These are phyloP conservation scores for Geothlypis trichas DNA, from an alignment of 2,113 vertebrate genomes.

Conservation along the genomic window DNA sequence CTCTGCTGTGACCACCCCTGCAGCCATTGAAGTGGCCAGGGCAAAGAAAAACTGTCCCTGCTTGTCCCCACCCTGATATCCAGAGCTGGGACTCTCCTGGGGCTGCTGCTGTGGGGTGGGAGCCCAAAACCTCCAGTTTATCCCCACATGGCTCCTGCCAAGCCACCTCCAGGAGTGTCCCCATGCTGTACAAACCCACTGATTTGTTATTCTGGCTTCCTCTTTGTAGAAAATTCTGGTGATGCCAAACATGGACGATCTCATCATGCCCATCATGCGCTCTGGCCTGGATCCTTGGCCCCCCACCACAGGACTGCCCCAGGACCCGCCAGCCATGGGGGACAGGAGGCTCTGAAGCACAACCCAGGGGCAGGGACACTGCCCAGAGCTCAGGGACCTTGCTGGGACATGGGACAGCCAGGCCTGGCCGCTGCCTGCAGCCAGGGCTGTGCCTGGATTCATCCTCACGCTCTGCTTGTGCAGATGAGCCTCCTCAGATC, in stretches of 20 bases:
- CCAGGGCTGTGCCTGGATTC: not conserved
- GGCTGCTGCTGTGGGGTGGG: not conserved
- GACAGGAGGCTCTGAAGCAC: constrained; percentile 29
- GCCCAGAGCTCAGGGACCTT: not conserved
- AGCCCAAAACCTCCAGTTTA: not conserved
- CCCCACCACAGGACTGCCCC: not conserved
- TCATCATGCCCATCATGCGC: constrained; percentile 86
- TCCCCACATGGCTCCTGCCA: not conserved
- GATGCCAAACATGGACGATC: constrained; percentile 91
- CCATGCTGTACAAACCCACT: not conserved
- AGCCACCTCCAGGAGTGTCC: not conserved
- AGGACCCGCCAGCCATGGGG: constrained; percentile 45
- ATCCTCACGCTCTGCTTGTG: not conserved
- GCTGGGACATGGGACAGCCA: not conserved
- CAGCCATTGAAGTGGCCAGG: not conserved
- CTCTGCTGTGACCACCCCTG: not conserved
- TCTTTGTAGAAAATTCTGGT: constrained; percentile 86
- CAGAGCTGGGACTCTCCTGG: not conserved
- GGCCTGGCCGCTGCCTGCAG: not conserved
- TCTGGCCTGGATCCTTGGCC: constrained; percentile 68
- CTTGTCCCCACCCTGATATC: not conserved
- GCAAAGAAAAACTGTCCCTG: not conserved
- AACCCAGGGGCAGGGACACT: not conserved
- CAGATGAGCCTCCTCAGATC: not conserved
- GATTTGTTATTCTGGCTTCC: not conserved